phyloP scores from a whole-genome alignment of 2,113 vertebrate species.

The Nymphicus hollandicus region DNA sequence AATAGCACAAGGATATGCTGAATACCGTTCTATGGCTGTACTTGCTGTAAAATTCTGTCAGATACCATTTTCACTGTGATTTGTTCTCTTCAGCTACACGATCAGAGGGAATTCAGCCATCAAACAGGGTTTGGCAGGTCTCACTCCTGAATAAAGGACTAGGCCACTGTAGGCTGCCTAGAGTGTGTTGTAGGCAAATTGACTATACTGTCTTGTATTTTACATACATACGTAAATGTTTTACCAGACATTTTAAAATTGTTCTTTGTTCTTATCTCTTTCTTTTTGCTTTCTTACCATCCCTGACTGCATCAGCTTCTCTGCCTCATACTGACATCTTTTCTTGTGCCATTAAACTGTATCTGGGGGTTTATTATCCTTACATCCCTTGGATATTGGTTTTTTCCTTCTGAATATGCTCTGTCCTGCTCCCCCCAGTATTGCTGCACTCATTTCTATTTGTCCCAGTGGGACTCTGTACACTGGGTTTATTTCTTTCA shows the following conservation, averaged over 20 bases:
- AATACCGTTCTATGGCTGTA: background rate
- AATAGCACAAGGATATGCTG: background rate
- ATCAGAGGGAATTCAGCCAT: background rate
- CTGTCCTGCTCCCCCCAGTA: background rate
- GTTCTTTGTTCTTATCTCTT: background rate
- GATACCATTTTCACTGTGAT: background rate
- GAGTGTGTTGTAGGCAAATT: background rate
- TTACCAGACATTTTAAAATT: background rate
- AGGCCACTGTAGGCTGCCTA: background rate
- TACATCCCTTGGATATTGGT: background rate
- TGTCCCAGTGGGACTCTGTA: background rate
- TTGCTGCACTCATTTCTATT: background rate
- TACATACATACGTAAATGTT: background rate
- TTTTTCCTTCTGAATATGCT: background rate
- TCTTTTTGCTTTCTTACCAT: background rate
- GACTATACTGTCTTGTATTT: background rate
- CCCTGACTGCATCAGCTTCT: background rate
- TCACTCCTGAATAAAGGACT: background rate
- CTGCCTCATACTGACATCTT: background rate
- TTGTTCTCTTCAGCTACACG: background rate
- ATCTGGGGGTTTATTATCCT: background rate
- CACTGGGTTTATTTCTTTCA: background rate
- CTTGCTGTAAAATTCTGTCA: background rate
- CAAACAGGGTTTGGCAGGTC: background rate
- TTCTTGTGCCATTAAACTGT: background rate